Conservation (phyloP, 2,888 invertebrate species). For the Pachymerium ferrugineum region DNA sequence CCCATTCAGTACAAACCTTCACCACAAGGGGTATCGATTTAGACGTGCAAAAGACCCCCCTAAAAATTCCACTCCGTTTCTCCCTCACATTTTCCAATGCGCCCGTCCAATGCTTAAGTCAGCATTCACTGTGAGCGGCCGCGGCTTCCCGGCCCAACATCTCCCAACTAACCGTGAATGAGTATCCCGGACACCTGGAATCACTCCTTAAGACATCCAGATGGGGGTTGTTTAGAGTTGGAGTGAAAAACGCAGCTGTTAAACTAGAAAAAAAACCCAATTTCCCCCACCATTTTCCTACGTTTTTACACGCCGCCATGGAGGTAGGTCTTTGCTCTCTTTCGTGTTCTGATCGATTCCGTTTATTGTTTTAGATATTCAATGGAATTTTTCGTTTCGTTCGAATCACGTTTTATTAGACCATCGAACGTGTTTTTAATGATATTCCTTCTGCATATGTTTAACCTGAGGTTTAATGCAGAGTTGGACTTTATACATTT, state of each 20-base stretch:
- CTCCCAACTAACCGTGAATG: not conserved
- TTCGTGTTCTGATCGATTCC: not conserved
- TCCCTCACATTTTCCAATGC: no score
- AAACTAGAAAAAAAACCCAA: not conserved
- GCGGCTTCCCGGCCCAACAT: not conserved
- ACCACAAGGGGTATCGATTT: no score
- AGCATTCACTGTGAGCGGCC: not conserved
- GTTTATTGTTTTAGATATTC: no score
- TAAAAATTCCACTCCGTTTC: no score
- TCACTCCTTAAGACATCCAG: not conserved
- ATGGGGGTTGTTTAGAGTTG: not conserved
- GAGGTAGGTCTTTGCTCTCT: conserved; percentile 5
- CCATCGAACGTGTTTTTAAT: no score
- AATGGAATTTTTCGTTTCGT: no score
- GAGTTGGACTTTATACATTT: no score
- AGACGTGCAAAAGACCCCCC: no score
- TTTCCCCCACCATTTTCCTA: not conserved
- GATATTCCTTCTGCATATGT: no score
- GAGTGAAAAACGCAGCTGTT: not conserved
- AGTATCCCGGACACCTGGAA: not conserved
- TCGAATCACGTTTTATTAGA: no score
- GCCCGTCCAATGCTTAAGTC: not conserved
- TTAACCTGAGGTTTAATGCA: no score
- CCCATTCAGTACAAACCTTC: no score
- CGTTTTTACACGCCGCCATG: not conserved